Base-by-base conservation (phyloP, 1,140 invertebrate genomes). In the Platyura marginata region DNA sequence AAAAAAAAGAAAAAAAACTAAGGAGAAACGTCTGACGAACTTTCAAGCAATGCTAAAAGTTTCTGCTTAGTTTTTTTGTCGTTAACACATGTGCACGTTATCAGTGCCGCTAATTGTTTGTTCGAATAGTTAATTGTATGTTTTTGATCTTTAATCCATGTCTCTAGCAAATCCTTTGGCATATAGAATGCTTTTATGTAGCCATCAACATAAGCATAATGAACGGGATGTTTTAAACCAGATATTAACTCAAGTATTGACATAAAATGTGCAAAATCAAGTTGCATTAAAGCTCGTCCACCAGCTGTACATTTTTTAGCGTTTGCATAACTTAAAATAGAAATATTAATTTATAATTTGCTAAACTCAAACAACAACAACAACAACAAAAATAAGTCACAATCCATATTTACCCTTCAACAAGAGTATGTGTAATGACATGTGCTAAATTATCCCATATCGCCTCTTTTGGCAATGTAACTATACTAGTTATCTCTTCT, bases 161-260 rank as follows among this genome's bases (percentile, higher is more conserved):
- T 69, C 63, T 96, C 89, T 5, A 98, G 68, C 44, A 78, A 77
- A 44, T 72, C 72, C 50, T 94, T 82, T 1, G 89, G 83, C 48
- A 94, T 69, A 66, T 98, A 98, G 59, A 87, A 98, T 0, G 92
- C 91, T 61, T 98, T 98, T 2, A 98, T 84, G 55, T 94, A 98
- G 20, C 72, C 72, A 63, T 97, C 92, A 0, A 97, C 92, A 52
- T 87, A 90, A 39, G 89, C 79, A 51, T 78, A 76, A 55, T 89
- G 81, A 9, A 92, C 89, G 29, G 95, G 72, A 13, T 89, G 90
- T 57, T 80, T 76, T 11, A 86, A 51, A 9, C 71, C 72, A 1
- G 86, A 83, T 15, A 95, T 74, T 52, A 79, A 78, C 59, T 95
- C 90, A 25, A 96, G 69, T 54, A 95, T 93, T 9, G 82, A 80